phyloP scores from a whole-genome alignment of 2,888 invertebrate species.

The Geophilus truncorum region DNA sequence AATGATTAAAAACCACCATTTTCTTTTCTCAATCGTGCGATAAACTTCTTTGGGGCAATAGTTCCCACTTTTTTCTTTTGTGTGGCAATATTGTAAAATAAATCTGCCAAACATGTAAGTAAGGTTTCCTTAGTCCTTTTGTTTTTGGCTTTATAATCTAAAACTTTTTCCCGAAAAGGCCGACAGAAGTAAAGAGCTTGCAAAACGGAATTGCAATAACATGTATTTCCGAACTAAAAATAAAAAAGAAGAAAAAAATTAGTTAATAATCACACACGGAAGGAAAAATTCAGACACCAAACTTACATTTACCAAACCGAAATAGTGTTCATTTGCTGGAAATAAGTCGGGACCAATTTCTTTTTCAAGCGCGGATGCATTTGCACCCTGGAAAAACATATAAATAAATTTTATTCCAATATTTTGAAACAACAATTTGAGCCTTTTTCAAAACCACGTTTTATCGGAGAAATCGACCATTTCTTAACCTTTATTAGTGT shows the following conservation, averaged over 20 bases:
- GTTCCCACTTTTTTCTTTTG: slow-evolving; percentile 99
- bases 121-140: slow-evolving; percentile 95
- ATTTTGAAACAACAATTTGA: background rate
- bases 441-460: background rate
- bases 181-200: slow-evolving; percentile 99
- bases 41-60: slow-evolving; percentile 99
- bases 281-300: background rate
- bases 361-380: slow-evolving; percentile 97
- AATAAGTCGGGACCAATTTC: slow-evolving; percentile 98
- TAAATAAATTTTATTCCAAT: background rate
- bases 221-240: slow-evolving; percentile 96
- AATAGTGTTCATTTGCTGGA: slow-evolving; percentile 98
- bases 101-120: slow-evolving; percentile 93
- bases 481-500: background rate
- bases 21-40: slow-evolving; percentile 94
- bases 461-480: background rate
- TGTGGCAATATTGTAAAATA: slow-evolving; percentile 99
- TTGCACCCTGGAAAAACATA: slow-evolving; percentile 79
- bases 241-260: slow-evolving; percentile 39
- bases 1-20: slow-evolving; percentile 62
- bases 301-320: slow-evolving; percentile 98
- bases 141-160: slow-evolving; percentile 95
- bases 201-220: slow-evolving; percentile 98
- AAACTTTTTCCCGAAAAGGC: slow-evolving; percentile 96
- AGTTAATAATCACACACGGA: background rate